Base-by-base conservation (phyloP, 2,113 vertebrate genomes). In the Casuarius casuarius region DNA sequence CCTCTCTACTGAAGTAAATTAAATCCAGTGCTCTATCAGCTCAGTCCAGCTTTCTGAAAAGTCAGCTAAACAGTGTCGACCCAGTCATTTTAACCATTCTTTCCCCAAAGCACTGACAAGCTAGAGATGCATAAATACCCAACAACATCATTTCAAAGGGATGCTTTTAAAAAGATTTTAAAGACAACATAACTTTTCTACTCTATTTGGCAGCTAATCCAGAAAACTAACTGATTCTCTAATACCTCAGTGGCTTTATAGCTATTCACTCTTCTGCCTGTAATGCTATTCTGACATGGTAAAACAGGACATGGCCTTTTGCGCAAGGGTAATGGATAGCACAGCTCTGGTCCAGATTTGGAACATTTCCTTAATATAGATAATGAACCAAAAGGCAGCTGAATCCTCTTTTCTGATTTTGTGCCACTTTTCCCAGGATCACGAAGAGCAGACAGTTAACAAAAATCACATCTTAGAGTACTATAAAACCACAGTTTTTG, bases 381-480 rank as follows among this genome's bases (percentile, higher is more conserved):
- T 49, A 72, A 59, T 0, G 1, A 76, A 63, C 25, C 9, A 56
- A 92, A 94, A 87, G 25, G 11, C 44, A 91, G 44, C 7, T 29
- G 82, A 81, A 84, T 19, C 11, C 52, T 22, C 3, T 44, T 81
- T 75, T 49, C 71, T 85, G 74, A 35, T 73, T 90, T 80, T 67
- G 15, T 77, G 33, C 48, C 75, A 7, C 42, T 92, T 48, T 63
- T 92, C 71, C 51, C 59, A 71, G 42, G 74, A 62, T 20, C 31
- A 38, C 0, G n/a, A 87, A 76, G 87, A 88, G n/a, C 84, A 96
- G 46, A 79, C 18, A 74, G 92, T 96, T 95, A 91, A 96, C 16
- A 79, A 66, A 92, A 87, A 42, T 29, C 54, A 77, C 70, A 20
- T 75, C 49, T 79, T 40, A 74, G 33, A 89, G n/a, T 65, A 66